phyloP scores from a whole-genome alignment of 2,888 invertebrate genomes.

The Tenthredo livida region DNA sequence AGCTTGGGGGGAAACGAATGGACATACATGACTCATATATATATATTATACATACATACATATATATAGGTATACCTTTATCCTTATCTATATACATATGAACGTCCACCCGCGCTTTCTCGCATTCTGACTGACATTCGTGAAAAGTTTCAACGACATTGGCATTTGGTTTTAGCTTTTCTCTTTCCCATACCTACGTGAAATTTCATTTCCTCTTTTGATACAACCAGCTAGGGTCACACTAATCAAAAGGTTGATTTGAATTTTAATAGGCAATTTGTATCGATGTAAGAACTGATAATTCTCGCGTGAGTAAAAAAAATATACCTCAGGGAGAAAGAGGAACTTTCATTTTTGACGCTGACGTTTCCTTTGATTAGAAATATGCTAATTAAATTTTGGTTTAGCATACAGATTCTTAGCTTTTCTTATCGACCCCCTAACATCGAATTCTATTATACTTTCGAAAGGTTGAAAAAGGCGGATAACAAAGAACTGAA shows the following conservation, averaged over 20 bases:
- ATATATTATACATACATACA: background rate
- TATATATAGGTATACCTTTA: background rate
- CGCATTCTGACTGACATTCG: slow-evolving; percentile 19
- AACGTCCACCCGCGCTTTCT: slow-evolving; percentile 27
- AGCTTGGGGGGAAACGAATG: slow-evolving; percentile 30
- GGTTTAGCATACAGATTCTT: background rate
- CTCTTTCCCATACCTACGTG: no score
- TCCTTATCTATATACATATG: background rate
- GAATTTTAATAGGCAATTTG: background rate
- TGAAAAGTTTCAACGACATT: background rate
- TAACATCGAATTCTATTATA: background rate
- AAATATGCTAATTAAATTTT: background rate
- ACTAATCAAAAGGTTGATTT: background rate
- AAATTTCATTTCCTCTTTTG: background rate
- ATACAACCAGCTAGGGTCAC: background rate
- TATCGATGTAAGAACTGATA: background rate
- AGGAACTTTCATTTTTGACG: no score
- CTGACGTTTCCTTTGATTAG: background rate
- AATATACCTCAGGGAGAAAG: no score
- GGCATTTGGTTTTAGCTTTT: no score
- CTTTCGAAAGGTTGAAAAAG: background rate
- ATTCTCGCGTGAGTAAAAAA: background rate
- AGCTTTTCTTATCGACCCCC: background rate
- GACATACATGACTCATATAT: slow-evolving; percentile 45
- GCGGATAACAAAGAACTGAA: background rate